Evolutionary conservation across 1,140 invertebrate species (phyloP).

Genomic region (Mylabris phalerata): DNA sequence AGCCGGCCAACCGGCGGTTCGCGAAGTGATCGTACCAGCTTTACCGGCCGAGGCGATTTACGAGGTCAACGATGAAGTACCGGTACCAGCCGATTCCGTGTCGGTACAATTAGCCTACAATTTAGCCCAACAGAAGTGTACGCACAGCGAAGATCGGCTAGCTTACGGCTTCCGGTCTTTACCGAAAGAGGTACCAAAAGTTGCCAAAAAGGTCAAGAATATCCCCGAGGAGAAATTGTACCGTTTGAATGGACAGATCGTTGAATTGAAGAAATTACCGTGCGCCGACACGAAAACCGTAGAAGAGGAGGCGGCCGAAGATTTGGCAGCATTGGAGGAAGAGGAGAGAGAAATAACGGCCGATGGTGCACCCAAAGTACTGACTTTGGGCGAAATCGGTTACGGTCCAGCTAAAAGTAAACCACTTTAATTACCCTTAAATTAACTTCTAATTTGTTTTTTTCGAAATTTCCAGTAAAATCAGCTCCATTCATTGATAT

Average conservation of each 20-base stretch:
- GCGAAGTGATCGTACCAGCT: background rate
- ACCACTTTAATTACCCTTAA: background rate
- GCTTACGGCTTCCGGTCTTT: constrained; percentile 29
- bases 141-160: constrained; percentile 25
- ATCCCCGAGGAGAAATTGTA: constrained; percentile 31
- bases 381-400: constrained; percentile 29
- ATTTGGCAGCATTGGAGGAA: constrained; percentile 22
- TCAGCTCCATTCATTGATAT: constrained; percentile 4
- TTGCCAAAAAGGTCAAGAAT: constrained; percentile 5
- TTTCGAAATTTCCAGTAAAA: background rate
- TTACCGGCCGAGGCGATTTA: background rate
- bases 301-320: constrained; percentile 32
- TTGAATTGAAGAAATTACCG: constrained; percentile 30
- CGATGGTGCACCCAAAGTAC: constrained; percentile 5
- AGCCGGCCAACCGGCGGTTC: background rate
- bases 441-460: background rate
- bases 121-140: constrained; percentile 15
- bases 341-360: constrained; percentile 8
- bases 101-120: constrained; percentile 27
- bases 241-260: constrained; percentile 31
- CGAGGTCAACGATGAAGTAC: background rate
- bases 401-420: constrained; percentile 29
- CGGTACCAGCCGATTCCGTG: constrained; percentile 24
- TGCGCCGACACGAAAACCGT: constrained; percentile 1
- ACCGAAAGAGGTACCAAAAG: constrained; percentile 17